These are phyloP conservation scores for Musca vetustissima DNA, from an alignment of 1,140 invertebrate species.

Conservation along the genomic window DNA sequence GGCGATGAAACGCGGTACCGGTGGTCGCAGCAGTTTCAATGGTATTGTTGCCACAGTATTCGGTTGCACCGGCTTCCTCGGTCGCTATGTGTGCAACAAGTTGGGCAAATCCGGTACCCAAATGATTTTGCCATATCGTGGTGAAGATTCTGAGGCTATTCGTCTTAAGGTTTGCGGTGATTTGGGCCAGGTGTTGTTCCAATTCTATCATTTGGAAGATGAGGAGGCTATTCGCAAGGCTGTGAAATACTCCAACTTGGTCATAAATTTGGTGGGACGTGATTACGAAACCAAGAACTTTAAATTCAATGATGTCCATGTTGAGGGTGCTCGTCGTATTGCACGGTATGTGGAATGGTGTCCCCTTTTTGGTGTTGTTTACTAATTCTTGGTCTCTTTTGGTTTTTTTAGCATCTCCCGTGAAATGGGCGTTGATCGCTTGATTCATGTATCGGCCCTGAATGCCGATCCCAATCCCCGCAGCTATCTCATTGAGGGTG, in stretches of 20 bases:
- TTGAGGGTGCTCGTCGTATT: slow-evolving; percentile 70
- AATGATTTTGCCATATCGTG: slow-evolving; percentile 89
- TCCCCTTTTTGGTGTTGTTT: neutral
- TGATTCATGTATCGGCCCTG: slow-evolving; percentile 82
- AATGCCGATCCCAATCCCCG: slow-evolving; percentile 70
- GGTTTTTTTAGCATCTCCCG: slow-evolving; percentile 70
- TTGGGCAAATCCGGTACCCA: slow-evolving; percentile 86
- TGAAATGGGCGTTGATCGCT: slow-evolving; percentile 77
- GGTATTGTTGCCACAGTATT: slow-evolving; percentile 97
- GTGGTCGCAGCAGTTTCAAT: slow-evolving; percentile 94
- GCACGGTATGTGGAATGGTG: slow-evolving; percentile 57
- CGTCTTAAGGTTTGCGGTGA: slow-evolving; percentile 86
- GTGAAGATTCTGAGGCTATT: slow-evolving; percentile 77
- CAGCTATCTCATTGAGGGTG: slow-evolving; percentile 63
- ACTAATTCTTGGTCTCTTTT: slow-evolving; percentile 30
- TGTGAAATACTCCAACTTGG: slow-evolving; percentile 95
- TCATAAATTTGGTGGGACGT: slow-evolving; percentile 92
- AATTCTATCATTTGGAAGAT: slow-evolving; percentile 83
- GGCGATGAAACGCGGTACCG: slow-evolving; percentile 80
- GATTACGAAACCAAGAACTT: slow-evolving; percentile 93
- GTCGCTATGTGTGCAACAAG: slow-evolving; percentile 80
- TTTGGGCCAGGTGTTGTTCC: slow-evolving; percentile 93
- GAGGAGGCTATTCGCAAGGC: slow-evolving; percentile 85
- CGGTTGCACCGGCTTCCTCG: slow-evolving; percentile 87
- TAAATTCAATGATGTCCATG: slow-evolving; percentile 78